These are phyloP conservation scores for Drosophila kanekoi DNA, from an alignment of 2,888 invertebrate genomes.

Conservation along the genomic window DNA sequence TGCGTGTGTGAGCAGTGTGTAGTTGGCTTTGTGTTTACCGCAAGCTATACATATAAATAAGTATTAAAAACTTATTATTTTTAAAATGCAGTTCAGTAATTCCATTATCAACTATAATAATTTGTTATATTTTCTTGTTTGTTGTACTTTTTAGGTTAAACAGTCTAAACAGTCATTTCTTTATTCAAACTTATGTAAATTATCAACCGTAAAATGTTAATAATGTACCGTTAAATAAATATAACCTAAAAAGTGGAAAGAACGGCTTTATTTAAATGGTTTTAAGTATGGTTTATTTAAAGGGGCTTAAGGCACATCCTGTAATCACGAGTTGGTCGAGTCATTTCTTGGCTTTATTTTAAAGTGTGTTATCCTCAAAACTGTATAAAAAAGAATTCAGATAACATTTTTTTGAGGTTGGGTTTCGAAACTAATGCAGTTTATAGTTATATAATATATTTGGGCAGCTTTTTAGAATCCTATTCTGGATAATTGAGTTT, in stretches of 20 bases:
- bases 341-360: too few species aligned
- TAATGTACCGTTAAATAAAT: constrained; percentile 69
- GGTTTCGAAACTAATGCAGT: too few species aligned
- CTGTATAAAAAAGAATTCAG: too few species aligned
- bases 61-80: constrained; percentile 75
- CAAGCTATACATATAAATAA: constrained; percentile 53
- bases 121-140: constrained; percentile 73
- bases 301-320: not conserved
- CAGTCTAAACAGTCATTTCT: constrained; percentile 59
- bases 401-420: too few species aligned
- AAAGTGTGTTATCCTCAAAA: too few species aligned
- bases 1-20: constrained; percentile 63
- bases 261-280: not conserved
- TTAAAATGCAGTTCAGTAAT: constrained; percentile 69
- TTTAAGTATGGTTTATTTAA: not conserved
- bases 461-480: too few species aligned
- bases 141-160: constrained; percentile 75
- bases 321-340: not conserved
- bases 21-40: constrained; percentile 55
- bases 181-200: constrained; percentile 66
- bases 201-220: constrained; percentile 65
- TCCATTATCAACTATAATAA: constrained; percentile 64
- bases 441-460: too few species aligned
- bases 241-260: constrained; percentile 69
- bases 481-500: too few species aligned